Evolutionary conservation across 2,113 vertebrate species (phyloP).

Genomic region (Brachypteracias leptosomus): DNA sequence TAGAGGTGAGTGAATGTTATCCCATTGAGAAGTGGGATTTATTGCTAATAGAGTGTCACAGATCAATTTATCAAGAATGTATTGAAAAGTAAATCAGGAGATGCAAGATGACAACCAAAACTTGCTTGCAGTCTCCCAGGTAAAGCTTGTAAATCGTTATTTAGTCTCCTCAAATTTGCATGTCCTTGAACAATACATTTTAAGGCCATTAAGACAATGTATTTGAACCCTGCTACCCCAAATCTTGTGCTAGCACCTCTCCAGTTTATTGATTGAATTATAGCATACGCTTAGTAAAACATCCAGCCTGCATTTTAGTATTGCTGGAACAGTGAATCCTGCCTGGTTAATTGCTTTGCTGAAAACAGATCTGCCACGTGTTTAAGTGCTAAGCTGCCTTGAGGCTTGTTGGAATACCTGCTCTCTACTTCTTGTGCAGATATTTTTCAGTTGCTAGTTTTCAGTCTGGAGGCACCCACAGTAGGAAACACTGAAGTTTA

Average conservation of each 20-base stretch:
- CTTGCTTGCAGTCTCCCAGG: background rate
- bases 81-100: background rate
- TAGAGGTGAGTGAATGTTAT: background rate
- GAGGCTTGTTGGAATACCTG: conserved; percentile 50
- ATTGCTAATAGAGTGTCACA: background rate
- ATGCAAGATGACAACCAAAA: background rate
- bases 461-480: background rate
- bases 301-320: background rate
- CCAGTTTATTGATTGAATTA: background rate
- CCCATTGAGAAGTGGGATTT: background rate
- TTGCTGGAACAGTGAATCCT: background rate
- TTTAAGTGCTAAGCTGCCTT: conserved; percentile 25
- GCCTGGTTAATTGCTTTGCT: conserved; percentile 22
- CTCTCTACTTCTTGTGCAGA: background rate
- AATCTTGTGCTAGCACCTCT: background rate
- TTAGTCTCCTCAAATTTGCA: background rate
- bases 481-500: background rate
- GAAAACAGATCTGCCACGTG: conserved; percentile 19
- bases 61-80: background rate
- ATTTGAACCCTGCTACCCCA: background rate
- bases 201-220: background rate
- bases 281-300: background rate
- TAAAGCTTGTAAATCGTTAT: background rate
- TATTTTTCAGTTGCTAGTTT: conserved; percentile 1
- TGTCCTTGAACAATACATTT: background rate